These are phyloP conservation scores for roundworm (Caenorhabditis elegans) DNA, from an alignment of 1,140 invertebrate genomes.

Conservation along the genomic window WBcel235 BX284604.4:13335501-13336000, in stretches of 20 bases:
- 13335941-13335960: no score
- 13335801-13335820: slow-evolving; percentile 10
- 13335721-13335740: neutral
- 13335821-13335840: slow-evolving; percentile 27
- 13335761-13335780: neutral
- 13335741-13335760: neutral
- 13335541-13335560: slow-evolving; percentile 14
- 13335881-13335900: no score
- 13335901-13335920: no score
- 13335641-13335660: neutral
- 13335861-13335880: neutral
- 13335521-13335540: no score
- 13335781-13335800: no score
- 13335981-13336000: no score
- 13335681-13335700: neutral
- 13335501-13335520: no score
- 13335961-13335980: no score
- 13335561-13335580: slow-evolving; percentile 4
- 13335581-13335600: neutral
- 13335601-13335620: slow-evolving; percentile 17
- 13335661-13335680: neutral
- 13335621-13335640: slow-evolving; percentile 23
- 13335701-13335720: neutral
- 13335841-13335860: slow-evolving; percentile 19
- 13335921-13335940: no score